Evolutionary conservation across 2,888 invertebrate species (phyloP).

Genomic region (Slavum lentiscoides): DNA sequence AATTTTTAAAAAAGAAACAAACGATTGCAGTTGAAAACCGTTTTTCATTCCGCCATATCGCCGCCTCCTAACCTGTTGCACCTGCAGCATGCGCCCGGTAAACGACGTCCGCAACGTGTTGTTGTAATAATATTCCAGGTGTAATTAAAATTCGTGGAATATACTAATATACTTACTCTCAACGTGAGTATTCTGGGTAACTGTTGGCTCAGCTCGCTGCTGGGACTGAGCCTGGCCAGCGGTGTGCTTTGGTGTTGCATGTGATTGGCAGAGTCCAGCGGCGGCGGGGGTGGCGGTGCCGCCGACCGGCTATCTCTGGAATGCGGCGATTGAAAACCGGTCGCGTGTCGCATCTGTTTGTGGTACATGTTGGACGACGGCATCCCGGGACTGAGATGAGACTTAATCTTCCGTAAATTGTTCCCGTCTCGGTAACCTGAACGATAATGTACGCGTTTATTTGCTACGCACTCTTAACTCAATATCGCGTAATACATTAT

Average conservation of each 20-base stretch:
- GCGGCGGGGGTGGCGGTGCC: slow-evolving; percentile 59
- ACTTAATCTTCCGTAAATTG: slow-evolving; percentile 80
- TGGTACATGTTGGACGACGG: slow-evolving; percentile 67
- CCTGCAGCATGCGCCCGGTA: no score
- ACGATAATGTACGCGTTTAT: not conserved
- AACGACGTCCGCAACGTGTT: no score
- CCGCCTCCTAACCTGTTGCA: no score
- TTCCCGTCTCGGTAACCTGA: slow-evolving; percentile 80
- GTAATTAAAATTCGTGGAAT: no score
- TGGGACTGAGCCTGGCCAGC: slow-evolving; percentile 84
- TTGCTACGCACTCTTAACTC: no score
- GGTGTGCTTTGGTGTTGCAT: slow-evolving; percentile 85
- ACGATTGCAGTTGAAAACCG: no score
- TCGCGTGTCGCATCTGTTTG: slow-evolving; percentile 68
- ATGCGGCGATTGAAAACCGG: slow-evolving; percentile 72
- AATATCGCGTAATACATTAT: no score
- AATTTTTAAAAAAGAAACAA: no score
- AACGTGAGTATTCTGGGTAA: slow-evolving; percentile 90
- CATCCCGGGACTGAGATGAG: slow-evolving; percentile 71
- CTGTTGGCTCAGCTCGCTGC: slow-evolving; percentile 87
- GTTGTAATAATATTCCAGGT: no score
- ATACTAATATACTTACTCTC: slow-evolving; percentile 55
- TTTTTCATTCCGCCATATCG: no score
- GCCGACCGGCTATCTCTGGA: slow-evolving; percentile 57
- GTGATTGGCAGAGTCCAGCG: slow-evolving; percentile 58